Evolutionary conservation across 2,888 invertebrate genomes (phyloP).

Genomic region (Drosophila paramelanica): DNA sequence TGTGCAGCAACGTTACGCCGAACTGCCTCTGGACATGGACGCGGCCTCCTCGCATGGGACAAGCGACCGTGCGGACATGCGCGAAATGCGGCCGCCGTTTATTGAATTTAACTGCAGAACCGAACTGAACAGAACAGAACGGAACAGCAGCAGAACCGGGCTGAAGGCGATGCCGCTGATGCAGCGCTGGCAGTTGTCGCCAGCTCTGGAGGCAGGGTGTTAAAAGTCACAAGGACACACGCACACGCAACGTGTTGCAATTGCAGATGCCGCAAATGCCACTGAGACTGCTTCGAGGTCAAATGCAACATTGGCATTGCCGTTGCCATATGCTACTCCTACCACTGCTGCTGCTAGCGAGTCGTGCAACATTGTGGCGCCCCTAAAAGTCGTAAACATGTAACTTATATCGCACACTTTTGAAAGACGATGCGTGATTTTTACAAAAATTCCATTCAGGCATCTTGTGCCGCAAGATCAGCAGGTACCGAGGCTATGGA

Average conservation of each 20-base stretch:
- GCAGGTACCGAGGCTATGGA: conserved; percentile 32
- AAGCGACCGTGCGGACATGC: conserved; percentile 35
- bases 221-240: conserved; percentile 81
- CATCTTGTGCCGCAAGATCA: conserved; percentile 16
- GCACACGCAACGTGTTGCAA: conserved; percentile 42
- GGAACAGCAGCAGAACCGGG: neutral
- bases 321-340: conserved; percentile 40
- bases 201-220: conserved; percentile 57
- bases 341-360: conserved; percentile 5
- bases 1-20: conserved; percentile 60
- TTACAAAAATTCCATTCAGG: conserved; percentile 53
- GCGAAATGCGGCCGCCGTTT: conserved; percentile 74
- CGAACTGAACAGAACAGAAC: neutral
- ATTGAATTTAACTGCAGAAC: conserved; percentile 63
- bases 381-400: conserved; percentile 57
- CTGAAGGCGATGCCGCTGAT: conserved; percentile 18
- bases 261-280: conserved; percentile 35
- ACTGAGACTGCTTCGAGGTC: conserved; percentile 42
- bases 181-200: conserved; percentile 65
- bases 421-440: conserved; percentile 68
- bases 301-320: conserved; percentile 50
- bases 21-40: conserved; percentile 52
- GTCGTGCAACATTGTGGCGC: conserved; percentile 73
- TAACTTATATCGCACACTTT: conserved; percentile 48
- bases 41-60: conserved; percentile 23